Evolutionary conservation across 1,140 invertebrate genomes (phyloP).

Genomic region (Drosophila kikkawai): DNA sequence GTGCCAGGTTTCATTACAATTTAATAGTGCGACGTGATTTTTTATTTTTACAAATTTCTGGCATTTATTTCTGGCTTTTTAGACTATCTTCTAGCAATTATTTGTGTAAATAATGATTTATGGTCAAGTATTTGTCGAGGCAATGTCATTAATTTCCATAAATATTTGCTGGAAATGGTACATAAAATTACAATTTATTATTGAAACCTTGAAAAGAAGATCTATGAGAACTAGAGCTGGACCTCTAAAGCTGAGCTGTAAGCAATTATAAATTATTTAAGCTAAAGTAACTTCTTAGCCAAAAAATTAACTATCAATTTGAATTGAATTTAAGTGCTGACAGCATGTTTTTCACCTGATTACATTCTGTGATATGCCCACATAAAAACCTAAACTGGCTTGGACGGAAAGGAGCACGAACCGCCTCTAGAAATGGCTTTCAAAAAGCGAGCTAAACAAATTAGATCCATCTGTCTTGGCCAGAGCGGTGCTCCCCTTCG

Average conservation of each 20-base stretch:
- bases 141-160: background rate
- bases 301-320: background rate
- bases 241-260: background rate
- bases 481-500: constrained; percentile 9
- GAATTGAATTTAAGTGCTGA: constrained; percentile 4
- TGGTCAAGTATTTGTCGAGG: background rate
- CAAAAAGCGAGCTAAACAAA: constrained; percentile 23
- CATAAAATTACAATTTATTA: background rate
- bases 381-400: background rate
- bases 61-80: background rate
- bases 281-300: background rate
- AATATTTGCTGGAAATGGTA: background rate
- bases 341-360: constrained; percentile 5
- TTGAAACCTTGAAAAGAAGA: background rate
- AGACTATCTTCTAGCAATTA: background rate
- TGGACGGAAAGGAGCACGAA: constrained; percentile 4
- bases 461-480: constrained; percentile 45
- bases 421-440: constrained; percentile 16
- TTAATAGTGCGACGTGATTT: constrained; percentile 2
- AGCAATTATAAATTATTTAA: background rate
- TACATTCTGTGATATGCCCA: constrained; percentile 15
- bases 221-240: too few relatives aligned
- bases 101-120: background rate
- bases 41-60: background rate
- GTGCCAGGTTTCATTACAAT: background rate